Percentiles rank a stretch among this genome's conserved stretches.
Evolutionary conservation across 2,113 vertebrate species (phyloP).

Genomic region (Stigmatopora argus): DNA sequence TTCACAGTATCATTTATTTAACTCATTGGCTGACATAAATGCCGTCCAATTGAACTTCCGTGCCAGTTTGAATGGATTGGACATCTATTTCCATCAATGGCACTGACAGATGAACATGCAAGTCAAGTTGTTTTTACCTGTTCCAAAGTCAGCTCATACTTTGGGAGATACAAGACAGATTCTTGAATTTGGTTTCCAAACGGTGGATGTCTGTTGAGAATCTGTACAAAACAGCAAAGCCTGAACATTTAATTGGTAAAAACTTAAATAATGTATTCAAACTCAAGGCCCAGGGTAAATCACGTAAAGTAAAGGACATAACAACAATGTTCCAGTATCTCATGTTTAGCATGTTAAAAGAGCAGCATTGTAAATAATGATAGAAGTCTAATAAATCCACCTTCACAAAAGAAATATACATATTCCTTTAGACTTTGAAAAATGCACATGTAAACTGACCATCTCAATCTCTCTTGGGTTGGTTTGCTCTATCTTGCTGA

Average conservation of each 20-base stretch:
- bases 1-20: no score
- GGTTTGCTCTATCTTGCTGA: constrained; percentile 89
- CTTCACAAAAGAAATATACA: background rate
- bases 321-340: background rate
- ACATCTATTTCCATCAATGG: no score
- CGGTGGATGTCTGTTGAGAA: constrained; percentile 93
- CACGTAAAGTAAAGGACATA: background rate
- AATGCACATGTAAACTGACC: constrained; percentile 63
- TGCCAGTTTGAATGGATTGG: no score
- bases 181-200: constrained; percentile 98
- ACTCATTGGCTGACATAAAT: no score
- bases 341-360: background rate
- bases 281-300: no score
- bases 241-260: no score
- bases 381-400: background rate
- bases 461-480: constrained; percentile 89
- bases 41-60: no score
- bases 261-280: no score
- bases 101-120: no score
- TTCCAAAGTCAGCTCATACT: constrained; percentile 82
- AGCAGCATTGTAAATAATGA: background rate
- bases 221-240: constrained; percentile 67
- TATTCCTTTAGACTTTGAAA: background rate
- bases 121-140: constrained; percentile 67
- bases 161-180: constrained; percentile 82